Percentiles rank a stretch among this genome's conserved stretches.
Conservation (phyloP, 1,140 invertebrate species). For the Chionoecetes opilio region DNA sequence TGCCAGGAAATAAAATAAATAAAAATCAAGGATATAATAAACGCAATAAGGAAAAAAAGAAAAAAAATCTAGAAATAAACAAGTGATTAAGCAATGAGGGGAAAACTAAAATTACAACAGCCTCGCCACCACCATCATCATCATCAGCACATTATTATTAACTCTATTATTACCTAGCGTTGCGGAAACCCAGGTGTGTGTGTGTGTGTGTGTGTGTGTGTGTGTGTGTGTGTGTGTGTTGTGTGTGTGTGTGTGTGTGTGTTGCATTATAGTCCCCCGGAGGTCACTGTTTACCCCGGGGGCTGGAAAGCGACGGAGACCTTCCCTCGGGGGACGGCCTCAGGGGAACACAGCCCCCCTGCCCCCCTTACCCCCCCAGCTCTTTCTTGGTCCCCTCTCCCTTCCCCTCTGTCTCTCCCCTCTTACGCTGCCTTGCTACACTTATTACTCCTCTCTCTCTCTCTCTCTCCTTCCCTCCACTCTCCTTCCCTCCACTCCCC, state of each 20-base stretch:
- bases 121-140: neutral
- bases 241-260: neutral
- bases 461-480: slow-evolving; percentile 15
- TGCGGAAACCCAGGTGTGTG: neutral
- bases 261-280: neutral
- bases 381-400: neutral
- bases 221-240: neutral
- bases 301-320: neutral
- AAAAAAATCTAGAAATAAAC: too few relatives aligned
- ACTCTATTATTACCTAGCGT: neutral
- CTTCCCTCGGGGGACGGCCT: neutral
- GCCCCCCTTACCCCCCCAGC: neutral
- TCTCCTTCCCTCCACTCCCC: neutral
- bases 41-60: too few relatives aligned
- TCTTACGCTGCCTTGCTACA: too few relatives aligned
- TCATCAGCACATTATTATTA: neutral
- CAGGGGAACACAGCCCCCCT: neutral
- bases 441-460: slow-evolving; percentile 56
- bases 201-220: neutral
- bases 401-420: neutral
- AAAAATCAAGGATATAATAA: too few relatives aligned
- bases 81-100: too few relatives aligned
- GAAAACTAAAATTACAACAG: neutral
- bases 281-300: neutral
- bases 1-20: too few relatives aligned